Percentiles rank a stretch among this genome's conserved stretches.
phyloP scores from a whole-genome alignment of 37 sponge, comb jelly and placozoan species.

The Agelas oroides region DNA sequence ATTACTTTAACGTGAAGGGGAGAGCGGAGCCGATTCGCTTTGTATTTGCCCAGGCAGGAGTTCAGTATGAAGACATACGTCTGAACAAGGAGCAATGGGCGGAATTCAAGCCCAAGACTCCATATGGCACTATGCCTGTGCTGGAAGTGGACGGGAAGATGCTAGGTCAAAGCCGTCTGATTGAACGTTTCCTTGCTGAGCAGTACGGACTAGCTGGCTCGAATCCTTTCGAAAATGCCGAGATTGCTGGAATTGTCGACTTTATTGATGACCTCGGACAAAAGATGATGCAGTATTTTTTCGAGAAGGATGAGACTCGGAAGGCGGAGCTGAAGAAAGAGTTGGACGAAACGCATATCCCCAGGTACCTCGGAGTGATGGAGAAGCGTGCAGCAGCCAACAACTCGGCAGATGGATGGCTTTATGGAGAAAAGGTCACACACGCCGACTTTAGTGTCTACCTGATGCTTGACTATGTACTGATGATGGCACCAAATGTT shows the following conservation, averaged over 20 bases:
- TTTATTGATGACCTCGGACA: slow-evolving; percentile 10
- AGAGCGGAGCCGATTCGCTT: slow-evolving; percentile 29
- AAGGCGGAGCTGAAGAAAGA: slow-evolving; percentile 37
- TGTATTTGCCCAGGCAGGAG: slow-evolving; percentile 29
- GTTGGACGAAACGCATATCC: slow-evolving; percentile 20
- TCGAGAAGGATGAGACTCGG: slow-evolving; percentile 49
- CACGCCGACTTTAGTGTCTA: slow-evolving; percentile 21
- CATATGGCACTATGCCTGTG: slow-evolving; percentile 55
- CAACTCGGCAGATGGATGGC: slow-evolving; percentile 23
- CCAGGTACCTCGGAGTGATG: background rate
- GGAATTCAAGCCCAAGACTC: slow-evolving; percentile 28
- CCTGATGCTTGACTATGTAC: background rate
- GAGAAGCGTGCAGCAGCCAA: slow-evolving; percentile 12
- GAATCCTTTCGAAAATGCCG: slow-evolving; percentile 55
- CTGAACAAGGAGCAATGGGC: slow-evolving; percentile 30
- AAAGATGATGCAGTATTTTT: background rate
- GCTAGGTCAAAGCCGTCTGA: slow-evolving; percentile 36
- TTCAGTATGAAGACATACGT: slow-evolving; percentile 22
- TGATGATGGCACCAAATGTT: too few relatives aligned
- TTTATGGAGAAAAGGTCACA: slow-evolving; percentile 25
- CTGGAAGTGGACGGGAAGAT: slow-evolving; percentile 66
- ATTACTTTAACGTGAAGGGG: slow-evolving; percentile 32
- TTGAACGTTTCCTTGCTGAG: slow-evolving; percentile 60
- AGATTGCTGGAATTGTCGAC: slow-evolving; percentile 50
- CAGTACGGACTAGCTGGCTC: slow-evolving; percentile 65